Conservation (phyloP, 2,888 invertebrate genomes). For the Nomada lathburiana region DNA sequence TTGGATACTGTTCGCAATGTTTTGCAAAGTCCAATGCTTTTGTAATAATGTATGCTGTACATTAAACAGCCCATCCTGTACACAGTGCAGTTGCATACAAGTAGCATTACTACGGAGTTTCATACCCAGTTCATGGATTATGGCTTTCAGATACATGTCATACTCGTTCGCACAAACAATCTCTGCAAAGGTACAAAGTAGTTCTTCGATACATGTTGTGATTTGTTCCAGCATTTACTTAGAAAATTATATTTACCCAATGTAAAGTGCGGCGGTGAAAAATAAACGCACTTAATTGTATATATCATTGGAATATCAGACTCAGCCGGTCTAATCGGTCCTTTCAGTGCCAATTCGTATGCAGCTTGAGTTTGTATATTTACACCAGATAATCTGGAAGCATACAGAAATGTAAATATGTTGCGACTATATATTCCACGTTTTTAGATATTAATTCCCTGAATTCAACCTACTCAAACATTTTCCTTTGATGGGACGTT, state of each 20-base stretch:
- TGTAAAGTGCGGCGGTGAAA: constrained; percentile 93
- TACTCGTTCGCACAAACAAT: constrained; percentile 94
- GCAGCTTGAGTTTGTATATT: constrained; percentile 94
- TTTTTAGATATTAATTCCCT: constrained; percentile 1
- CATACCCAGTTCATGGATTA: constrained; percentile 94
- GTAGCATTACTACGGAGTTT: constrained; percentile 92
- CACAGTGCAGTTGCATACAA: constrained; percentile 92
- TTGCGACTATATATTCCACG: background rate
- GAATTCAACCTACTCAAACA: constrained; percentile 90
- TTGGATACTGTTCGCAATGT: constrained; percentile 89
- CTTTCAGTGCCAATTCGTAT: constrained; percentile 94
- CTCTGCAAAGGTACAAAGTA: constrained; percentile 87
- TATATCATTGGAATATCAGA: constrained; percentile 92
- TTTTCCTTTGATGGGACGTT: constrained; percentile 93
- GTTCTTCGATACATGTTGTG: background rate
- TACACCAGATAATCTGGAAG: constrained; percentile 89
- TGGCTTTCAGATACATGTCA: constrained; percentile 89
- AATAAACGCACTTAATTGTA: constrained; percentile 93
- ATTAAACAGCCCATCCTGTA: constrained; percentile 93
- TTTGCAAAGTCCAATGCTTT: constrained; percentile 92
- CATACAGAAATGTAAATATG: background rate
- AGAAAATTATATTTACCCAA: constrained; percentile 87
- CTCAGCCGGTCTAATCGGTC: constrained; percentile 91
- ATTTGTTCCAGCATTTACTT: background rate
- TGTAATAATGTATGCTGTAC: constrained; percentile 90